Evolutionary conservation across 2,113 vertebrate species (phyloP).

Genomic region (Catharus minimus): DNA sequence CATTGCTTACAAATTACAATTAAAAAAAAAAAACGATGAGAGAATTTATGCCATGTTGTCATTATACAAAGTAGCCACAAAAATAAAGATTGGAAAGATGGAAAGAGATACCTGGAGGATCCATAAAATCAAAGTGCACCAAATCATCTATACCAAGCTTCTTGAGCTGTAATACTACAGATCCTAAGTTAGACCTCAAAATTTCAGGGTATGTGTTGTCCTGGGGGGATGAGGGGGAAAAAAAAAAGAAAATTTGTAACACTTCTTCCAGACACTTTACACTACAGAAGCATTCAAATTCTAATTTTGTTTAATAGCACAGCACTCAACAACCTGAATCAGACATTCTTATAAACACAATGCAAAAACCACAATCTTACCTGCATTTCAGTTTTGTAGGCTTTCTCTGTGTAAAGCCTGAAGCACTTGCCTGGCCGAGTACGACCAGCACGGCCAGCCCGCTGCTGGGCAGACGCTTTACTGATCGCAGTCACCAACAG

Average conservation of each 20-base stretch:
- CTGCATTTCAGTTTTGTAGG: constrained; percentile 99
- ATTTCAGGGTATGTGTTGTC: constrained; percentile 98
- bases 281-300: neutral
- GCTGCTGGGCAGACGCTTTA: constrained; percentile 97
- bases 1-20: neutral
- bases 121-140: constrained; percentile 99
- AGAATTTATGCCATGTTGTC: neutral
- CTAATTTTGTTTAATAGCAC: neutral
- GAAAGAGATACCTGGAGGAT: constrained; percentile 88
- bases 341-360: accelerated
- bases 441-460: constrained; percentile 95
- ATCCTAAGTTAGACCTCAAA: constrained; percentile 92
- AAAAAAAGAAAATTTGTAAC: constrained; percentile 12
- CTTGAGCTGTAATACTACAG: constrained; percentile 94
- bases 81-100: neutral
- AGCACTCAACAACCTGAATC: neutral
- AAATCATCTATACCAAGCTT: constrained; percentile 97
- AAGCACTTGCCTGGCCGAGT: constrained; percentile 95
- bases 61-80: neutral
- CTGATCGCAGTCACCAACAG: constrained; percentile 96
- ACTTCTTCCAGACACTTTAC: neutral
- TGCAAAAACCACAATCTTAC: constrained; percentile 37
- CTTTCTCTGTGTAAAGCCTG: constrained; percentile 95
- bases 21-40: neutral
- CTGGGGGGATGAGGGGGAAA: constrained; percentile 58